A percentile compares a stretch with the other conserved stretches of the same genome.
Evolutionary conservation across 2,888 invertebrate genomes (phyloP).

Genomic region (Drosophila paracracens): DNA sequence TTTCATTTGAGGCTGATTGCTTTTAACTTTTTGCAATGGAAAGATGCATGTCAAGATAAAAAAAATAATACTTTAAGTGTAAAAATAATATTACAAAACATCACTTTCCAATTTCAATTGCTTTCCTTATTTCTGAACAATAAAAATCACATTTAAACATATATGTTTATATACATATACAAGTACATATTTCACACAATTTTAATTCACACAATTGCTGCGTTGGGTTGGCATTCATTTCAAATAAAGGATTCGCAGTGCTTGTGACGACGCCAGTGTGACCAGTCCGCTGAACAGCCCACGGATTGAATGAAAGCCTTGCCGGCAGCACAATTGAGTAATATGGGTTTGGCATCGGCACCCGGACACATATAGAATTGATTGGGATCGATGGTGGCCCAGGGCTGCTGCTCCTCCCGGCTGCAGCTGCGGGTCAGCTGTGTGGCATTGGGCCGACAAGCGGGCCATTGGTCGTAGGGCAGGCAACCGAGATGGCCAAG

Average conservation of each 20-base stretch:
- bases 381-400: conserved; percentile 76
- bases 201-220: conserved; percentile 1
- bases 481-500: conserved; percentile 78
- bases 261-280: conserved; percentile 75
- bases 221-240: background rate
- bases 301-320: conserved; percentile 75
- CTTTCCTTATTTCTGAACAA: conserved; percentile 10
- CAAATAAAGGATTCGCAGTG: conserved; percentile 63
- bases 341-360: conserved; percentile 56
- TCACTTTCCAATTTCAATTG: conserved; percentile 6
- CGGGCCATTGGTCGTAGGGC: conserved; percentile 79
- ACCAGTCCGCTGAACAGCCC: conserved; percentile 77
- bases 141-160: conserved; percentile 15
- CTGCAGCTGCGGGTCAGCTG: conserved; percentile 47
- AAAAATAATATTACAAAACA: conserved; percentile 5
- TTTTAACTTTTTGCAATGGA: background rate
- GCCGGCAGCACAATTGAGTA: conserved; percentile 73
- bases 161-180: background rate
- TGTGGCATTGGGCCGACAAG: conserved; percentile 59
- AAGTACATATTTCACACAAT: background rate
- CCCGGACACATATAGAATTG: conserved; percentile 79
- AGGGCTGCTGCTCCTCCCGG: conserved; percentile 64
- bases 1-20: background rate
- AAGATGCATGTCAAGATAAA: background rate
- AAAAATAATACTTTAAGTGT: background rate